phyloP scores from a whole-genome alignment of 1,140 invertebrate genomes.

The Chironomus striatipennis region DNA sequence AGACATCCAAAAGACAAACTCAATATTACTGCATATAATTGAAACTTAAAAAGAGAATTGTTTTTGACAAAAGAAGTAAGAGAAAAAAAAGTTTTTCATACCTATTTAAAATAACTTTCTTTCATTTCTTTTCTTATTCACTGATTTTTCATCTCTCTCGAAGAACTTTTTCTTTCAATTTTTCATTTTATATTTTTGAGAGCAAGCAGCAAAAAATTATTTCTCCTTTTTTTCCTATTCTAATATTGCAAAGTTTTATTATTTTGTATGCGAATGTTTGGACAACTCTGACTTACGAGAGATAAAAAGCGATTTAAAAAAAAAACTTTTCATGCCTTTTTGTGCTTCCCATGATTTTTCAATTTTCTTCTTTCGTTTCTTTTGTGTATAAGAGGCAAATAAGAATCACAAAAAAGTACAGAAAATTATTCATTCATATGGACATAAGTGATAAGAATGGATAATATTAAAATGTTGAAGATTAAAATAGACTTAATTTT shows the following conservation, averaged over 20 bases:
- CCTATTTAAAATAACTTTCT: not conserved
- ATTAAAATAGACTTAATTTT: not conserved
- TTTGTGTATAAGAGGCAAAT: not conserved
- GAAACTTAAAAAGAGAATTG: not conserved
- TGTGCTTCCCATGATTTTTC: not conserved
- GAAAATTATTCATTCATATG: constrained; percentile 3
- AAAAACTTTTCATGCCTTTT: no score
- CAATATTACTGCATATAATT: not conserved
- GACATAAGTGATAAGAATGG: constrained; percentile 12
- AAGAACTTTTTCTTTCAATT: not conserved
- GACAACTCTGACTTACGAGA: no score
- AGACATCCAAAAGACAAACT: not conserved
- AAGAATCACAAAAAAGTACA: not conserved
- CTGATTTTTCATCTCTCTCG: not conserved
- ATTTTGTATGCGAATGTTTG: no score
- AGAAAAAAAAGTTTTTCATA: not conserved
- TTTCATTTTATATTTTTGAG: not conserved
- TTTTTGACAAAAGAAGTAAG: not conserved
- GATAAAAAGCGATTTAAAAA: no score
- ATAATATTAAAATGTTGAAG: not conserved
- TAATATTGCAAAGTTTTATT: not conserved
- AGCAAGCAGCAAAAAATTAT: not conserved
- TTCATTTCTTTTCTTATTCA: not conserved
- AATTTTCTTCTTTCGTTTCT: not conserved
- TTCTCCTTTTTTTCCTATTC: not conserved